Percentiles rank a stretch among this genome's conserved stretches.
phyloP scores from a whole-genome alignment of 2,888 invertebrate species.

The Cephus sareptanus region DNA sequence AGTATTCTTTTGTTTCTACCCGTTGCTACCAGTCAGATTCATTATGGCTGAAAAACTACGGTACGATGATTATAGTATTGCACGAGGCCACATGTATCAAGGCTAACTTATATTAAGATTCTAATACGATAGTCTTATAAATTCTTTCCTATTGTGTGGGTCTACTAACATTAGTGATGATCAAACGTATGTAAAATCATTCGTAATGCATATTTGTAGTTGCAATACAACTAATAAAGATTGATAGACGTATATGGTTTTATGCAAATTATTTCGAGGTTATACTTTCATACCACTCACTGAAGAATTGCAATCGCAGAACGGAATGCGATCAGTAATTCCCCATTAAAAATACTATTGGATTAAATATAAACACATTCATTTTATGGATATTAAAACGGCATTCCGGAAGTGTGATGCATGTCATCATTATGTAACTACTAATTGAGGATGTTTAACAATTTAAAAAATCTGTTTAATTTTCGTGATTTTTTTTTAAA shows the following conservation, averaged over 20 bases:
- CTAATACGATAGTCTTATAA: neutral
- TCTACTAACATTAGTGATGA: neutral
- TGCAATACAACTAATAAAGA: neutral
- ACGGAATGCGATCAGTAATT: neutral
- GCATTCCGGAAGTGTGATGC: neutral
- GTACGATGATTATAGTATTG: slow-evolving; percentile 30
- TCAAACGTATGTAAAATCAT: neutral
- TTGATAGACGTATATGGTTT: neutral
- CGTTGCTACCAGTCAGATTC: neutral
- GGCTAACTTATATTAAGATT: neutral
- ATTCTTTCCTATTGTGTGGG: neutral
- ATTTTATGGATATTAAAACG: neutral
- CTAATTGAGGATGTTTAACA: neutral
- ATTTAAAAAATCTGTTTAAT: neutral
- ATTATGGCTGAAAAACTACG: slow-evolving; percentile 48
- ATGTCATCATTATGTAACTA: neutral
- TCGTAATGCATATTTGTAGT: neutral
- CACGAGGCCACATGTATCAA: neutral
- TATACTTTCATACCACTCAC: neutral
- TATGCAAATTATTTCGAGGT: neutral
- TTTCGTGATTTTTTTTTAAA: no score
- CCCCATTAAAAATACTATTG: neutral
- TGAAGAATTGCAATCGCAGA: neutral
- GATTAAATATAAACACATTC: neutral
- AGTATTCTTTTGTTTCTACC: slow-evolving; percentile 4